These are phyloP conservation scores for Hipposideros armiger DNA, from an alignment of 2,113 vertebrate species.

Conservation along the genomic window DNA sequence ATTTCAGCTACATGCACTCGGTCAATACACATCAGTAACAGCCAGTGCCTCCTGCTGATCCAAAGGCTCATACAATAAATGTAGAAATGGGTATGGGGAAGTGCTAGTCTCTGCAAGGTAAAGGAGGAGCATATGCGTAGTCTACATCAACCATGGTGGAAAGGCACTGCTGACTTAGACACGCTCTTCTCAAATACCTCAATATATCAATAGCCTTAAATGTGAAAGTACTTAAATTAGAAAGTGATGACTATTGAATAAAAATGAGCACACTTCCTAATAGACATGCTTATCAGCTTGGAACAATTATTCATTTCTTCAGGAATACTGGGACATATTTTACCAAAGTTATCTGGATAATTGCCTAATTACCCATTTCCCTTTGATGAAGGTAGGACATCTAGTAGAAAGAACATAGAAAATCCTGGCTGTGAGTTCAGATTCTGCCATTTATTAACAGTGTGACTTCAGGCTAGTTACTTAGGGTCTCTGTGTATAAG, in stretches of 20 bases:
- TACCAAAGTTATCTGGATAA: background rate
- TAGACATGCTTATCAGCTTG: background rate
- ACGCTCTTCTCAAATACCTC: background rate
- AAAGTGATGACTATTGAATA: background rate
- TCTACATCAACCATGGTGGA: background rate
- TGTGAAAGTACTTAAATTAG: conserved; percentile 14
- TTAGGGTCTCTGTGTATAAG: background rate
- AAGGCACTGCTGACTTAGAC: background rate
- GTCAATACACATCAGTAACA: conserved; percentile 26
- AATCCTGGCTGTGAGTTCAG: background rate
- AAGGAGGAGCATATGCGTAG: background rate
- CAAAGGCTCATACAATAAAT: background rate
- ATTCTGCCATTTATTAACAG: conserved; percentile 27
- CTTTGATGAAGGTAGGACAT: background rate
- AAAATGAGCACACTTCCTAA: conserved; percentile 17
- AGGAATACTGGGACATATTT: background rate
- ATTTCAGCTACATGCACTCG: background rate
- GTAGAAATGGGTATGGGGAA: background rate
- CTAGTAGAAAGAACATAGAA: background rate
- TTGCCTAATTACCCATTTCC: background rate
- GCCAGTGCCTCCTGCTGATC: background rate
- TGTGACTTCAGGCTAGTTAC: background rate
- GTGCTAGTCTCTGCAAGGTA: background rate
- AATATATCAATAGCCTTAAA: background rate
- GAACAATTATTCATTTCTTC: conserved; percentile 27